Conservation (phyloP, 1,140 invertebrate species). For the Camponotus pennsylvanicus region DNA sequence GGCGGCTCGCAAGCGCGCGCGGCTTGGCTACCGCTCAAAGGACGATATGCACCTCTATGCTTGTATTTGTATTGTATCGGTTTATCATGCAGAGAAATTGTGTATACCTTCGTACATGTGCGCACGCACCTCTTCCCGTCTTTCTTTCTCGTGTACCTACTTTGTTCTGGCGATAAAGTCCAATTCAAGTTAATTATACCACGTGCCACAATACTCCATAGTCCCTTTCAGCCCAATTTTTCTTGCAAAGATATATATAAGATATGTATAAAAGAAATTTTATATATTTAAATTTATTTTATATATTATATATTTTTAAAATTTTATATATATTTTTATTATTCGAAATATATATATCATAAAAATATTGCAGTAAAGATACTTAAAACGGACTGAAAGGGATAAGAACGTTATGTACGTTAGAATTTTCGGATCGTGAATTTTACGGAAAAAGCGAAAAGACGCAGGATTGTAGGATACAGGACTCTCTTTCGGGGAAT, state of each 20-base stretch:
- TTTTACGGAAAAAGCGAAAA: constrained; percentile 37
- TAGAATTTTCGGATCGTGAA: constrained; percentile 23
- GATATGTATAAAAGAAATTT: background rate
- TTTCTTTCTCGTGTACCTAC: constrained; percentile 52
- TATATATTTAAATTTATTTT: background rate
- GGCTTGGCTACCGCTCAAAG: background rate
- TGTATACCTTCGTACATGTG: constrained; percentile 39
- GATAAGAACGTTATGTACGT: background rate
- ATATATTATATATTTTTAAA: too few species aligned
- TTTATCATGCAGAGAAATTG: constrained; percentile 43
- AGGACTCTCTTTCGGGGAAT: constrained; percentile 19
- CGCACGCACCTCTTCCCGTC: constrained; percentile 28
- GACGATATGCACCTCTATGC: constrained; percentile 12
- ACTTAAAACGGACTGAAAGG: constrained; percentile 5
- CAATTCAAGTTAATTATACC: constrained; percentile 45
- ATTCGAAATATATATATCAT: background rate
- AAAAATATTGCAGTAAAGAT: constrained; percentile 2
- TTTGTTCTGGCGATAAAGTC: constrained; percentile 54
- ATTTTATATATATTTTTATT: background rate
- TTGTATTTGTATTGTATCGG: constrained; percentile 27
- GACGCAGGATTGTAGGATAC: background rate
- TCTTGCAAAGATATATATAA: too few species aligned
- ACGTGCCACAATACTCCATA: constrained; percentile 15
- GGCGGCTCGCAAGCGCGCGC: constrained; percentile 18
- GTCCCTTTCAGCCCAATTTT: constrained; percentile 13